Base-by-base conservation (phyloP, 1,140 invertebrate species). In the Calliopsis andreniformis region DNA sequence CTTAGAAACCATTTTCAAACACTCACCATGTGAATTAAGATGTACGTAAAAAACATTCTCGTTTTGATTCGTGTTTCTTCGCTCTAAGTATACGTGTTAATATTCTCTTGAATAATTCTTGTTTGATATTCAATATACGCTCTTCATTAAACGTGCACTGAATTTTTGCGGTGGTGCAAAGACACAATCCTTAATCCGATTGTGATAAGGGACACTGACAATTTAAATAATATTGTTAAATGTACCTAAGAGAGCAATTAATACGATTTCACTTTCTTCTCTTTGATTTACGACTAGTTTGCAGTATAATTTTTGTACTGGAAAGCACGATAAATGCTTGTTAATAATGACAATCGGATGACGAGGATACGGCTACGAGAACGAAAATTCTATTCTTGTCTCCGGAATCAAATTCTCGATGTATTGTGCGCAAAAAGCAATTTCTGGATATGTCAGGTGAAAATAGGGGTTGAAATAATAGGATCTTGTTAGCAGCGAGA, bases 111-210 rank as follows among this genome's bases (percentile, higher is more conserved):
- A 20, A 73, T 53, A 25, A 80, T 59, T 39, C 43, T 59, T 43
- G 59, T 81, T 82, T 67, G 35, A 28, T 82, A 77, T 81, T 77
- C 72, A 23, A 79, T 56, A 53, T 43, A 66, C 64, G 18, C 42
- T n/a, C 30, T 18, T 67, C 45, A 53, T 45, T 67, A 12, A 45
- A 23, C 10, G 7, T 42, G 16, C 35, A 39, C 35, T 5, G 35
- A 10, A n/a, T 20, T 23, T n/a, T n/a, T 12, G 1, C 23, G 23
- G n/a, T n/a, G n/a, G n/a, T n/a, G n/a, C n/a, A 20, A 12, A 39
- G 7, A 42, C 30, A 28, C 1, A n/a, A 25, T 70, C n/a, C n/a
- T n/a, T n/a, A n/a, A 39, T 51, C 35, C 25, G 59, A 64, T 42
- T 43, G 35, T 55, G 49, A 64, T 62, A 63, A 53, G 23, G 25